phyloP scores from a whole-genome alignment of 2,888 invertebrate species.

The Hydropsyche betteni region DNA sequence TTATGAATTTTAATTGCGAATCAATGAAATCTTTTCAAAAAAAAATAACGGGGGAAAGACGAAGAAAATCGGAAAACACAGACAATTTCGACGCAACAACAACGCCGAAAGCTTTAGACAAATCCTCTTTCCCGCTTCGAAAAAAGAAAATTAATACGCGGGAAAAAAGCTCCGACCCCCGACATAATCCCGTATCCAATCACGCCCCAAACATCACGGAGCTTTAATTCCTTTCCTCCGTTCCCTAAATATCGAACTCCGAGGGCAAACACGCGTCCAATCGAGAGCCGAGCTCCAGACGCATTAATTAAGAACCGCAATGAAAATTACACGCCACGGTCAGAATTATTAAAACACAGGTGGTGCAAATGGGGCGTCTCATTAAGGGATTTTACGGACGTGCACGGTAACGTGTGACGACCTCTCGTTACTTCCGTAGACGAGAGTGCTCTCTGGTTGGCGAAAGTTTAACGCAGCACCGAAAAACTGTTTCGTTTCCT shows the following conservation, averaged over 20 bases:
- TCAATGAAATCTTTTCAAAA: slow-evolving; percentile 13
- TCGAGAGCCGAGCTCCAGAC: background rate
- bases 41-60: background rate
- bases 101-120: slow-evolving; percentile 35
- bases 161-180: slow-evolving; percentile 32
- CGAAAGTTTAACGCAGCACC: slow-evolving; percentile 42
- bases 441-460: slow-evolving; percentile 9
- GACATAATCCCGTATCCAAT: slow-evolving; percentile 50
- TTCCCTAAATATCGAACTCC: slow-evolving; percentile 31
- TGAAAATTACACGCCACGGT: too few species aligned
- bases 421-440: background rate
- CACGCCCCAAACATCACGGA: slow-evolving; percentile 46
- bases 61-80: slow-evolving; percentile 4
- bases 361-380: too few species aligned
- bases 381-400: too few species aligned
- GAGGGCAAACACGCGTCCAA: too few species aligned
- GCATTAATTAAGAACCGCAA: background rate
- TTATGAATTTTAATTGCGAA: slow-evolving; percentile 46
- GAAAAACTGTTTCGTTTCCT: slow-evolving; percentile 17
- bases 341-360: too few species aligned
- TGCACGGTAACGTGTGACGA: background rate
- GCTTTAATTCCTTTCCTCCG: slow-evolving; percentile 49
- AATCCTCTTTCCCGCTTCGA: slow-evolving; percentile 26
- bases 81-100: slow-evolving; percentile 27
- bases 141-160: slow-evolving; percentile 37